Conservation (phyloP, 30 jellyfish, hydroid and myxozoan species). For the Mastigias papua region DNA sequence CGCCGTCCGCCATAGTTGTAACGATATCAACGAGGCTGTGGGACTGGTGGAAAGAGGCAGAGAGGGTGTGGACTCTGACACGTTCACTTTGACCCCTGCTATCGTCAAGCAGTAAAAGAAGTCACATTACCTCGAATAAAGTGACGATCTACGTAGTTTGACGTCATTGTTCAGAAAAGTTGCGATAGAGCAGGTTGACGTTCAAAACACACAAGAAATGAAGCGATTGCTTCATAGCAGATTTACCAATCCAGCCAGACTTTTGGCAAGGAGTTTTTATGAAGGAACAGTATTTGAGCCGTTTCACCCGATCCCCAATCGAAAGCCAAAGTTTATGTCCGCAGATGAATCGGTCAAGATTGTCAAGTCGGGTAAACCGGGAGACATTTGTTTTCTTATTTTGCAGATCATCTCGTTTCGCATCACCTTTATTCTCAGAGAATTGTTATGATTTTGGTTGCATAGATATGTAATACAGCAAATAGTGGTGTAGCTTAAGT, state of each 20-base stretch:
- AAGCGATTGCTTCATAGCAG: slow-evolving; percentile 22
- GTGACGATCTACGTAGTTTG: background rate
- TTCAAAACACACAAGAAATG: background rate
- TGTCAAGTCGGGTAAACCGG: slow-evolving; percentile 85
- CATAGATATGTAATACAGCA: too few species aligned
- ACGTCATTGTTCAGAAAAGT: background rate
- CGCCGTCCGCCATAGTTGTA: slow-evolving; percentile 71
- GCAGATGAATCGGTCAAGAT: slow-evolving; percentile 78
- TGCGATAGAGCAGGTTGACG: background rate
- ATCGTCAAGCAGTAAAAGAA: background rate
- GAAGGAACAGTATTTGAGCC: slow-evolving; percentile 76
- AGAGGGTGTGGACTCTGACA: slow-evolving; percentile 3
- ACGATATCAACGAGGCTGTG: too few species aligned
- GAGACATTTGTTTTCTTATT: too few species aligned
- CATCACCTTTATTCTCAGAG: too few species aligned
- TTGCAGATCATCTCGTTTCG: too few species aligned
- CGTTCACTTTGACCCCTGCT: slow-evolving; percentile 15
- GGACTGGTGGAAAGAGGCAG: background rate
- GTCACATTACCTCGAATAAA: background rate
- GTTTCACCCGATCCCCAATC: slow-evolving; percentile 77
- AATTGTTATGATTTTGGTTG: too few species aligned
- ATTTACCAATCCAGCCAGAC: slow-evolving; percentile 30
- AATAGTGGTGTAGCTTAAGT: too few species aligned
- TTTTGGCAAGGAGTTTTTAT: slow-evolving; percentile 61
- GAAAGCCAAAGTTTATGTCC: slow-evolving; percentile 77